A percentile compares a stretch with the other conserved stretches of the same genome.
phyloP scores from a whole-genome alignment of 2,113 vertebrate genomes.

The Xenopus tropicalis region UCB_Xtro_10.0 CM004448.2:9947001-9947500 shows the following conservation, averaged over 20 bases:
- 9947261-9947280: constrained; percentile 4
- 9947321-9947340: no score
- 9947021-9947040: background rate
- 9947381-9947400: no score
- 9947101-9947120: background rate
- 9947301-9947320: background rate
- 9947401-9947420: no score
- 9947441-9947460: no score
- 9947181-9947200: background rate
- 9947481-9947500: no score
- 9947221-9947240: background rate
- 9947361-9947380: no score
- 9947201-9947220: background rate
- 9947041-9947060: background rate
- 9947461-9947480: no score
- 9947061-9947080: constrained; percentile 12
- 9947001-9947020: constrained; percentile 11
- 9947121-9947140: background rate
- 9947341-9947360: no score
- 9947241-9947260: background rate
- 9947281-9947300: constrained; percentile 17
- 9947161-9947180: background rate
- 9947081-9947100: background rate
- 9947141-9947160: no score
- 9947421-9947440: no score